Conservation (phyloP, 1,140 invertebrate species). For the Galendromus occidentalis region DNA sequence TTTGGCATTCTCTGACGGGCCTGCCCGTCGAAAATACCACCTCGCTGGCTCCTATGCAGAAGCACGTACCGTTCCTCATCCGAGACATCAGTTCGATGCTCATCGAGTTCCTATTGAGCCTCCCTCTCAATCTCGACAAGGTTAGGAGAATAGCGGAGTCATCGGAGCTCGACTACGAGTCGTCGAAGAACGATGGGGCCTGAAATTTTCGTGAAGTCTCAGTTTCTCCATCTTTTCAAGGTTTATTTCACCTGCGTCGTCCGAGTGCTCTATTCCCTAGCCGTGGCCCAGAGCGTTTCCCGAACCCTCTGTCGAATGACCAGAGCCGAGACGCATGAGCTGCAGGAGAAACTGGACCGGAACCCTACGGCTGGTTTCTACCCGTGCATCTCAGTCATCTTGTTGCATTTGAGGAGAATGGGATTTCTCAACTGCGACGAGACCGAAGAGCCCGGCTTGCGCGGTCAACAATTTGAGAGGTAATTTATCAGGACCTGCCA, state of each 20-base stretch:
- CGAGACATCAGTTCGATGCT: slow-evolving; percentile 61
- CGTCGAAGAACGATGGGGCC: too few relatives aligned
- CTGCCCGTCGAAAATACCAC: not conserved
- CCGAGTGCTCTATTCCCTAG: slow-evolving; percentile 61
- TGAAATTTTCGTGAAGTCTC: too few relatives aligned
- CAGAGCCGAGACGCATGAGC: slow-evolving; percentile 22
- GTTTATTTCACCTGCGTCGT: slow-evolving; percentile 68
- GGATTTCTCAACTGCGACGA: not conserved
- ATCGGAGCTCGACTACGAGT: too few relatives aligned
- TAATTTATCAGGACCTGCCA: too few relatives aligned
- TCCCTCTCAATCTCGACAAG: slow-evolving; percentile 63
- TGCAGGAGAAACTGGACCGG: not conserved
- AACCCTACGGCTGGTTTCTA: not conserved
- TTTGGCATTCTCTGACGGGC: not conserved
- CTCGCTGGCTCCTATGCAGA: slow-evolving; percentile 27
- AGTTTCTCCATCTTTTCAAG: slow-evolving; percentile 28
- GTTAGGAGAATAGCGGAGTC: slow-evolving; percentile 32
- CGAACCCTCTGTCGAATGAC: slow-evolving; percentile 45
- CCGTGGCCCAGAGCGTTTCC: slow-evolving; percentile 64
- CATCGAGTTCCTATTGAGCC: slow-evolving; percentile 60
- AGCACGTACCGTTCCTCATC: slow-evolving; percentile 58
- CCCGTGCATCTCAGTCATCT: not conserved
- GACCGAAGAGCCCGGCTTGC: slow-evolving; percentile 7
- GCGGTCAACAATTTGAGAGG: slow-evolving; percentile 3
- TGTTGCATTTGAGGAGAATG: not conserved